Conservation (phyloP, 2,797 vertebrate species). For the Melanotaenia boesemani region DNA sequence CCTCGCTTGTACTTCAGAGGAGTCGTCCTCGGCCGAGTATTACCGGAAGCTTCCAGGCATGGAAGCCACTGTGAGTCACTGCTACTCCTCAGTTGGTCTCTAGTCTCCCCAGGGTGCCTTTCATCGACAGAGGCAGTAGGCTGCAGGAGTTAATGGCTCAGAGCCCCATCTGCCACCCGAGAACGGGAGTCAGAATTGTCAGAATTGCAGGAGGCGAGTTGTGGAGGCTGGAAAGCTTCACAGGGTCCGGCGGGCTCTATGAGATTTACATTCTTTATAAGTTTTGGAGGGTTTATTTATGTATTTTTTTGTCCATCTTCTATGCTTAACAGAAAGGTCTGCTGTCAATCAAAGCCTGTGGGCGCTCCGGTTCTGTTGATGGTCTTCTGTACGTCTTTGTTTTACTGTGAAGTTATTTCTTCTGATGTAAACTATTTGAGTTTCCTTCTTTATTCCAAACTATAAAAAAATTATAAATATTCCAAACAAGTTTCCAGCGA, state of each 20-base stretch:
- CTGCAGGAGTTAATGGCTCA: constrained; percentile 56
- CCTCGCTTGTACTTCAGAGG: constrained; percentile 28
- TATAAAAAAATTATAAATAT: too few species aligned
- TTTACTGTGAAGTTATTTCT: constrained; percentile 17
- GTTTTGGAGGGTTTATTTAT: not conserved
- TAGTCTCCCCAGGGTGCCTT: constrained; percentile 61
- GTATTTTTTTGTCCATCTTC: constrained; percentile 10
- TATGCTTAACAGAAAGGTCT: constrained; percentile 45
- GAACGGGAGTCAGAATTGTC: constrained; percentile 38
- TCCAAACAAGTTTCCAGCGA: not conserved
- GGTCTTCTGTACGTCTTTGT: constrained; percentile 29
- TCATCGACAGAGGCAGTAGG: constrained; percentile 66
- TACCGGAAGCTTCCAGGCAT: constrained; percentile 63
- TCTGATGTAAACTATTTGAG: constrained; percentile 30
- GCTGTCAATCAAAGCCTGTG: constrained; percentile 63
- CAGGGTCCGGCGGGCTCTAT: constrained; percentile 7
- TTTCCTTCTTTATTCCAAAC: constrained; percentile 38
- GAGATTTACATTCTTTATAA: constrained; percentile 39
- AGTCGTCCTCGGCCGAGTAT: constrained; percentile 44
- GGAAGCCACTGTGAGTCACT: constrained; percentile 67
- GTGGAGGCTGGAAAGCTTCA: constrained; percentile 26
- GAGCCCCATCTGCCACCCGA: constrained; percentile 59
- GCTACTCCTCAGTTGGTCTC: constrained; percentile 59
- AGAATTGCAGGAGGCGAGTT: constrained; percentile 25
- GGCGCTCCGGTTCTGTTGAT: constrained; percentile 33